Evolutionary conservation across 2,888 invertebrate species (phyloP), one percentile per base, ranked within the genome.

Genomic region (Byasa hedistus): DNA sequence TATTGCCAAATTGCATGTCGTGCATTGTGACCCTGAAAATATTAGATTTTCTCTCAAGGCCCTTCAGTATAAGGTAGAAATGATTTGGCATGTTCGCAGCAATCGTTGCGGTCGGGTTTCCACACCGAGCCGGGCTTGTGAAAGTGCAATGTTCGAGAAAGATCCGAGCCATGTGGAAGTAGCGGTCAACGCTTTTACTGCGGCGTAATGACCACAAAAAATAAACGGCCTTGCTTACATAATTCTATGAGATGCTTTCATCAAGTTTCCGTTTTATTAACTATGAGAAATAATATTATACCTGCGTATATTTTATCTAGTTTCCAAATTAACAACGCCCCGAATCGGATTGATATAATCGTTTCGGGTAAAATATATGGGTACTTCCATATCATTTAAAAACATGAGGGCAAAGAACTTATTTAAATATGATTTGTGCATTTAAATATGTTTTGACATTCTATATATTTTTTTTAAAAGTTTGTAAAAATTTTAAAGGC

Each of bases 131-230:
- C 23, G 21, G 36, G 55, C 55, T 67, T 64, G 69, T 69, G 68
- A 71, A 71, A 71, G 71, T 69, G 71, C 62, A 63, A 63, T 44
- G 57, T 68, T 69, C 69, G 64, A 71, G 71, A 69, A 68, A 68
- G 69, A 71, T 69, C 69, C 36, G 39, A 56, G 32, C 32, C 23
- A 61, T 55, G 57, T 66, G 62, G 63, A 67, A 61, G 68, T 61
- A 8, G 39, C 65, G 61, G 57, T 57, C 36, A 60, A 64, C 39
- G 52, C 68, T 64, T 60, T 64, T 60, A 60, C 56, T 48, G 21
- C 60, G 19, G 7, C 39, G 23, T 60, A 61, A 24, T 65, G 57
- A 65, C 51, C 57, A 36, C 51, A 59, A 24, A 27, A 59, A 21
- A n/a, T n/a, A 57, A 48, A 63, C 27, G 57, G 32, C 56, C 48